These are phyloP conservation scores for Hydrolagus colliei DNA, from an alignment of 2,797 vertebrate genomes.

Conservation along the genomic window DNA sequence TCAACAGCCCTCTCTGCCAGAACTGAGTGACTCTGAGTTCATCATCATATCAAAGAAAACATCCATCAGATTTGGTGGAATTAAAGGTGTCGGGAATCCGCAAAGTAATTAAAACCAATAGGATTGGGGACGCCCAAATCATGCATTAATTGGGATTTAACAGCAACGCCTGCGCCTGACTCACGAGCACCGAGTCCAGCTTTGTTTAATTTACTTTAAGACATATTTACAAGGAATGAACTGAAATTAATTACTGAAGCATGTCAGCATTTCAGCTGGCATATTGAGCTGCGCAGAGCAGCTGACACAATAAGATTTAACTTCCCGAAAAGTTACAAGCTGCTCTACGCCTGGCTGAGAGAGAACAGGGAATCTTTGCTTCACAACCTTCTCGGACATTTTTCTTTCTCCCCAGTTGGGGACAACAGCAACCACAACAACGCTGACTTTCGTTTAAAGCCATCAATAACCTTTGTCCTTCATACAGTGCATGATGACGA, in stretches of 20 bases:
- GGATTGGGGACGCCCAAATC: neutral
- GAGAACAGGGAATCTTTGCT: neutral
- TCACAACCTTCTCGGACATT: neutral
- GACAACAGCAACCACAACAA: too few species aligned
- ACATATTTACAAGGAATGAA: constrained; percentile 4
- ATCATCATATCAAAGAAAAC: too few species aligned
- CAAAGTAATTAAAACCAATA: too few species aligned
- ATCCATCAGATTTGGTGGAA: too few species aligned
- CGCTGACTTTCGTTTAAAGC: too few species aligned
- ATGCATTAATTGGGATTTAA: constrained; percentile 14
- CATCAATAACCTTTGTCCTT: too few species aligned
- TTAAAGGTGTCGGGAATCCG: too few species aligned
- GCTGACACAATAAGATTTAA: neutral
- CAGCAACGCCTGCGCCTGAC: neutral
- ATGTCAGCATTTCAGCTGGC: neutral
- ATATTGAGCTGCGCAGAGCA: neutral
- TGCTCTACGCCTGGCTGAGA: neutral
- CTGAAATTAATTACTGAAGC: constrained; percentile 21
- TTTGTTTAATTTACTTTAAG: constrained; percentile 5
- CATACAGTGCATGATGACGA: too few species aligned
- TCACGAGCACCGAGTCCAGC: neutral
- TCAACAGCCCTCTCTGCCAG: too few species aligned
- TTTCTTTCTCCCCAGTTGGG: neutral
- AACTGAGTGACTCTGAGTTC: too few species aligned
- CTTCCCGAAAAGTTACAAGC: neutral